Evolutionary conservation across 2,113 vertebrate species (phyloP), one percentile per base, ranked within the genome.

Genomic region (Vulpes lagopus): DNA sequence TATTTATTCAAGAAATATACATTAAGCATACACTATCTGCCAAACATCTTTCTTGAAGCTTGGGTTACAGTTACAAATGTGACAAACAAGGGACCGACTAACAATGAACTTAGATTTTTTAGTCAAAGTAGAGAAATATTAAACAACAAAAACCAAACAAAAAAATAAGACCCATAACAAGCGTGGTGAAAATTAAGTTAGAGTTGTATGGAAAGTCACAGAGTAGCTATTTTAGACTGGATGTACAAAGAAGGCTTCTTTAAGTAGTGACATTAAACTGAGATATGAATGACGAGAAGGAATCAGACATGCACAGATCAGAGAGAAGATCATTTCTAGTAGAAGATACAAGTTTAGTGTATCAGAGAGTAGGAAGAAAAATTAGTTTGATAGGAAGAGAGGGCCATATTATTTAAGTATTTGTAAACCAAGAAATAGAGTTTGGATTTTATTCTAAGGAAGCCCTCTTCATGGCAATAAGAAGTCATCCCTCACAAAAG

Each of bases 211-310:
- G 65, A 88, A 59, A 90, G 55, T 67, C 74, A 57, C 27, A 3
- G 2, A 51, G 55, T 85, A 89, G 30, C 30, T 88, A 14, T 51
- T 90, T 91, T 91, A 76, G n/a, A 57, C 85, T 51, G 32, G 14
- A 62, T 76, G 25, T 89, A 81, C 30, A 84, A 9, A 20, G 43
- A 89, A 89, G 30, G 27, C 19, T 22, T 74, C n/a, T 78, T 12
- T 71, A 71, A 69, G 11, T 23, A 92, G 76, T 20, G 19, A 78
- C 74, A 92, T 14, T 95, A 89, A 94, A 59, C 30, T 59, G 43
- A 96, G 69, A 89, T 74, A 64, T 51, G 43, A 86, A 84, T 85
- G 38, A 97, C 55, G 91, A 92, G 35, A 96, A 86, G 25, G 53
- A 93, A 84, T 85, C 55, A 43, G 35, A 87, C 8, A 79, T 82